Evolutionary conservation across 2,797 vertebrate species (phyloP).

Genomic region (Semaprochilodus insignis): DNA sequence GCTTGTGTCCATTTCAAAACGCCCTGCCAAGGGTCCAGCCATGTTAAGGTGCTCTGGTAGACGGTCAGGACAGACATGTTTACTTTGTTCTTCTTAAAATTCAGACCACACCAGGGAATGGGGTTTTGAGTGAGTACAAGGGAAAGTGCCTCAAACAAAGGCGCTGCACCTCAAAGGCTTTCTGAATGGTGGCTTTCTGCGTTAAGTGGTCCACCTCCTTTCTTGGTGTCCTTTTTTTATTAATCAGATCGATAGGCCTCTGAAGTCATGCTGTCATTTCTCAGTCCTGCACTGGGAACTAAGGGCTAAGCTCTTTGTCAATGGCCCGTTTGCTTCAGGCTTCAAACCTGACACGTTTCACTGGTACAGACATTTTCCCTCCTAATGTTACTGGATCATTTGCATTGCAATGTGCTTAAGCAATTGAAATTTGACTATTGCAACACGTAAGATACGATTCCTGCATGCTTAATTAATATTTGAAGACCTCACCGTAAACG

Average conservation of each 20-base stretch:
- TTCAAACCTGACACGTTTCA: no score
- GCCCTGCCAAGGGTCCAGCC: constrained; percentile 33
- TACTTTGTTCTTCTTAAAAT: constrained; percentile 43
- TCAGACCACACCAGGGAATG: constrained; percentile 18
- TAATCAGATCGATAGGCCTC: background rate
- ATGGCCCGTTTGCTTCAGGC: no score
- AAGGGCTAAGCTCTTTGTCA: no score
- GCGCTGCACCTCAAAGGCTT: background rate
- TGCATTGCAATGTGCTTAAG: no score
- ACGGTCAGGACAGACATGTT: constrained; percentile 37
- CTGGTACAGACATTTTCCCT: no score
- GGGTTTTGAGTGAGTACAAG: constrained; percentile 19
- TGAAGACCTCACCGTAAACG: no score
- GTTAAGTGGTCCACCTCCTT: background rate
- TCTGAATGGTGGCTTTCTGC: background rate
- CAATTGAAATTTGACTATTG: no score
- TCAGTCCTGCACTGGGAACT: no score
- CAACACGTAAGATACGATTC: no score
- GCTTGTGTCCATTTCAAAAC: constrained; percentile 46
- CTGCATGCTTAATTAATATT: no score
- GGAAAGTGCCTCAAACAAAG: constrained; percentile 10
- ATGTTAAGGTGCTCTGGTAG: constrained; percentile 33
- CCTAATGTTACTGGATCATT: no score
- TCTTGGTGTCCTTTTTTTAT: background rate
- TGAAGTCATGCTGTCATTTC: no score